These are phyloP conservation scores for Drosophila bocki DNA, from an alignment of 1,140 invertebrate genomes.

Conservation along the genomic window DNA sequence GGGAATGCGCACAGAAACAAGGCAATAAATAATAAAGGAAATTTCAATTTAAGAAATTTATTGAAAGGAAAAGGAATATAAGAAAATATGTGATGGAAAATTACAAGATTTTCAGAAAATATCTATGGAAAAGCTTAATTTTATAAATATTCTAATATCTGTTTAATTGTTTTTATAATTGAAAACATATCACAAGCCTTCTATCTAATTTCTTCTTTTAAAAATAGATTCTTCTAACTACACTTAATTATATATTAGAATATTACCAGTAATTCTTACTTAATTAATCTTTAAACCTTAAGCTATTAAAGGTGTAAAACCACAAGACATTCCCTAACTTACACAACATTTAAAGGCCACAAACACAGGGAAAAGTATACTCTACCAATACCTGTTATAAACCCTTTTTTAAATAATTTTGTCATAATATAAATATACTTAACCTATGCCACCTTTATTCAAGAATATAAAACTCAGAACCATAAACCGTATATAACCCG, in stretches of 20 bases:
- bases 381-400: not conserved
- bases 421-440: no score
- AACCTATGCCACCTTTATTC: not conserved
- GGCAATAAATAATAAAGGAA: not conserved
- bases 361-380: not conserved
- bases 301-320: constrained; percentile 16
- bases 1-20: constrained; percentile 9
- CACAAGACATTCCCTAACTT: constrained; percentile 17
- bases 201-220: no score
- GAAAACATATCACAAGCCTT: no score
- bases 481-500: constrained; percentile 12
- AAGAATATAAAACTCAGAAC: not conserved
- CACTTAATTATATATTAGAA: not conserved
- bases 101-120: not conserved
- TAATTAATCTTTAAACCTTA: not conserved
- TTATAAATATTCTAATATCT: no score
- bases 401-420: not conserved
- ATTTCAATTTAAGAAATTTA: not conserved
- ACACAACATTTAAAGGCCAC: not conserved
- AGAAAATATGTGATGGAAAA: not conserved
- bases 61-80: not conserved
- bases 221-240: no score
- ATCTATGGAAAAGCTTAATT: no score
- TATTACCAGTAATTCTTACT: not conserved
- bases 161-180: no score